A percentile compares a stretch with the other conserved stretches of the same genome.
These are phyloP conservation scores for Idaea dimidiata DNA, from an alignment of 2,888 invertebrate genomes.

Conservation along the genomic window DNA sequence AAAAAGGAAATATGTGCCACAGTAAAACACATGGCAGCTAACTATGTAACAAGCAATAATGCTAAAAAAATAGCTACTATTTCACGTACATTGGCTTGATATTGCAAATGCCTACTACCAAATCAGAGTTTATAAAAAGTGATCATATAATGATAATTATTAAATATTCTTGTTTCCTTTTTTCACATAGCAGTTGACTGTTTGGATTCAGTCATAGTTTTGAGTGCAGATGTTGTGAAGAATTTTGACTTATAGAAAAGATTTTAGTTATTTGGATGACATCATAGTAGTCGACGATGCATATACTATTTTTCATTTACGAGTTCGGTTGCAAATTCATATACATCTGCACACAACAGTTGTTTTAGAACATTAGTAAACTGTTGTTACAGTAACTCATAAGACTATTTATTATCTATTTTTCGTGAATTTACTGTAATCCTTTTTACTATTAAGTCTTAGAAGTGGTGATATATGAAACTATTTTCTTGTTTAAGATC, in stretches of 20 bases:
- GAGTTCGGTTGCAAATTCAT: constrained; percentile 8
- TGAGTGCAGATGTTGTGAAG: constrained; percentile 52
- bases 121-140: not conserved
- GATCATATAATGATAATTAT: constrained; percentile 8
- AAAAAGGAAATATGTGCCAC: not conserved
- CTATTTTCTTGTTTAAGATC: constrained; percentile 65
- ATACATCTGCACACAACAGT: constrained; percentile 53
- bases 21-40: not conserved
- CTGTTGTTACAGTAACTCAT: constrained; percentile 62
- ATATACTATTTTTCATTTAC: not conserved
- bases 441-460: constrained; percentile 72
- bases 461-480: constrained; percentile 74
- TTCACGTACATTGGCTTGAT: not conserved
- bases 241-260: not conserved
- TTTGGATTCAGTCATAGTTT: constrained; percentile 46
- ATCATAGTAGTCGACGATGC: not conserved
- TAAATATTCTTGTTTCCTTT: constrained; percentile 16
- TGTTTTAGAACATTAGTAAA: constrained; percentile 57
- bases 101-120: not conserved
- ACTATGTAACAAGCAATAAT: not conserved
- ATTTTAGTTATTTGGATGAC: not conserved
- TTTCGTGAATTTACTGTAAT: constrained; percentile 80
- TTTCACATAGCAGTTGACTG: constrained; percentile 27
- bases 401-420: constrained; percentile 76
- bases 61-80: not conserved